Evolutionary conservation across 2,797 vertebrate genomes (phyloP).

Genomic region (Cynodonichthys magdalenae): DNA sequence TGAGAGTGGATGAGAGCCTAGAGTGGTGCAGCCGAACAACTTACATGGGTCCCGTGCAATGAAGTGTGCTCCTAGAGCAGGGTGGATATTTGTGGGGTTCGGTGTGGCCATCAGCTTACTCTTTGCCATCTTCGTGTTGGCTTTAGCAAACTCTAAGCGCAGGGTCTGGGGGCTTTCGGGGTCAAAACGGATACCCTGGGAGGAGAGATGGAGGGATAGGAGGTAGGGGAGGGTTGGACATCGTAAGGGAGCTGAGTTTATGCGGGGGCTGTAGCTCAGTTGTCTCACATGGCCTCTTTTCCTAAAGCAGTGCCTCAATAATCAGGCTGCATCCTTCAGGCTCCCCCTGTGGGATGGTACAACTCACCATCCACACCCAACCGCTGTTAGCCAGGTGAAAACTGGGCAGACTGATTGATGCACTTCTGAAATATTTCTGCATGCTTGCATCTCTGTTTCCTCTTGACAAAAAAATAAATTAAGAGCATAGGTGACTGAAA

Average conservation of each 20-base stretch:
- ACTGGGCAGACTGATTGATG: conserved; percentile 48
- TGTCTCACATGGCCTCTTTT: conserved; percentile 63
- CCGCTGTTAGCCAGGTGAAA: conserved; percentile 10
- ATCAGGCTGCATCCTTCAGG: conserved; percentile 59
- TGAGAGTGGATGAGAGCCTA: conserved; percentile 79
- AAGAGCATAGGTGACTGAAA: conserved; percentile 21
- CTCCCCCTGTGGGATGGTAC: conserved; percentile 17
- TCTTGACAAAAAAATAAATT: conserved; percentile 21
- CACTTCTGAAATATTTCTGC: conserved; percentile 55
- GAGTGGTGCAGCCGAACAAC: conserved; percentile 83
- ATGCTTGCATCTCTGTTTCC: conserved; percentile 59
- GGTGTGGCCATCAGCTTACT: conserved; percentile 99
- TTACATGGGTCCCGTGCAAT: conserved; percentile 99
- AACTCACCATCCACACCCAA: conserved; percentile 8
- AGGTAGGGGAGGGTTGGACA: conserved; percentile 55
- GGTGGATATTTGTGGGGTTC: conserved; percentile 98
- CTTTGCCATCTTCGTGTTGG: conserved; percentile 99
- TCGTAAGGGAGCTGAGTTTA: conserved; percentile 74
- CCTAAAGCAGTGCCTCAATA: conserved; percentile 58
- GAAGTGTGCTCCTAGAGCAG: conserved; percentile 98
- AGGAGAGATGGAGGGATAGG: conserved; percentile 74
- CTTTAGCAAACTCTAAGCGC: conserved; percentile 99
- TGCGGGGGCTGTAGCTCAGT: conserved; percentile 59
- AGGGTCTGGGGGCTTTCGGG: conserved; percentile 98
- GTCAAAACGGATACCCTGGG: conserved; percentile 97